Base-by-base conservation (phyloP, 2,113 vertebrate species). In the Cyprinodon brontotheroides region DNA sequence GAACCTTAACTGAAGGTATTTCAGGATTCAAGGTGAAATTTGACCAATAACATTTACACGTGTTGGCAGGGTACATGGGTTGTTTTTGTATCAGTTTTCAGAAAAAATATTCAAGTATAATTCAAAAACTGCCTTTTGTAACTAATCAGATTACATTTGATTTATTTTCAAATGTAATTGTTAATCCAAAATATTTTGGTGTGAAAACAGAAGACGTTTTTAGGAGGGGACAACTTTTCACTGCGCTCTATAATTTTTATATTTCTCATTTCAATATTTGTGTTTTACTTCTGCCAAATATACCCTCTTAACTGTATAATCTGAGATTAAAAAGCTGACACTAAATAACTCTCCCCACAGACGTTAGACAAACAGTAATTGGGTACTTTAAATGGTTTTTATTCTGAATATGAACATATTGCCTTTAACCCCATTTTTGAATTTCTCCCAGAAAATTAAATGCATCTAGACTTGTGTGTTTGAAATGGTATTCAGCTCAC, bases 401-500 rank as follows among this genome's bases (percentile, higher is more conserved):
- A 70, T 68, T 87, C 86, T 85, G 83, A 83, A 80, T 48, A 62
- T 14, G 40, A 77, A 69, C 78, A 77, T 69, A 68, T 59, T 80
- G 83, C 68, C 77, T 83, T 40, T 88, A 79, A 81, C 77, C 68
- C 75, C 48, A 64, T 82, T 81, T 89, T 43, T 91, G 93, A 91
- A 88, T 93, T 90, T 76, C 64, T 89, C 75, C 83, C 78, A 84
- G 71, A 50, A 47, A 82, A 83, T 91, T 83, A 94, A 94, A 94
- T 93, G 89, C 90, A 94, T 94, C 93, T 92, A 89, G 77, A 80
- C 81, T 81, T 86, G 86, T 92, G 95, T 85, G 90, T 91, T 57
- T 91, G 93, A 94, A 95, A 91, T 89, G 70, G 79, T 82, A 96
- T 96, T 97, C 96, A 93, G 93, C 92, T 96, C 95, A 96, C 95